phyloP scores from a whole-genome alignment of 2,797 vertebrate genomes.

The Syndactyla subalaris region DNA sequence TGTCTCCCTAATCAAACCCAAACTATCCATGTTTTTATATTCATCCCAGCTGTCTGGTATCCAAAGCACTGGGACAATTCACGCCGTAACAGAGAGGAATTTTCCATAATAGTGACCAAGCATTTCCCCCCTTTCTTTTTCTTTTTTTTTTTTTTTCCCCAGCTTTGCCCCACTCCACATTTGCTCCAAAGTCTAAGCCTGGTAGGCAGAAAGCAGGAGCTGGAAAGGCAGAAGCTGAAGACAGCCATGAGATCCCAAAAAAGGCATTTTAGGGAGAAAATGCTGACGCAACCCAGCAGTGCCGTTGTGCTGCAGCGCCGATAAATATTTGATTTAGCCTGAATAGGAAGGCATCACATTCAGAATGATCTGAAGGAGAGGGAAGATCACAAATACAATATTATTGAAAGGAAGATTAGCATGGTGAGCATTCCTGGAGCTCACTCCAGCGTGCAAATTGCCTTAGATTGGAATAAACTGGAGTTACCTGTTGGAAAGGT shows the following conservation, averaged over 20 bases:
- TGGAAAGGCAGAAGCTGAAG: neutral
- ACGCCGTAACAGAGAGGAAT: neutral
- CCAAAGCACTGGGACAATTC: neutral
- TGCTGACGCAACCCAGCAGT: neutral
- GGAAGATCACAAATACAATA: neutral
- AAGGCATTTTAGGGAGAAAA: neutral
- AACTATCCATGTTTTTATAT: neutral
- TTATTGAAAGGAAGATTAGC: neutral
- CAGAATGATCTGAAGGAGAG: neutral
- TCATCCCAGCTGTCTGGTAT: neutral
- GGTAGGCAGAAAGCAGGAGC: neutral
- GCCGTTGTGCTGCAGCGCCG: neutral
- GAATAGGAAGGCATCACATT: neutral
- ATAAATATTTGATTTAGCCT: slow-evolving; percentile 41
- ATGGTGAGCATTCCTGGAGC: neutral
- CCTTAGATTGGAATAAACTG: neutral
- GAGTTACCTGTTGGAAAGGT: neutral
- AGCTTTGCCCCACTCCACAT: neutral
- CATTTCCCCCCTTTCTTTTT: neutral
- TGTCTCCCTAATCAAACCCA: neutral
- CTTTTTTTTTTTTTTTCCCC: no score
- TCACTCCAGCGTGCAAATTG: fast-evolving
- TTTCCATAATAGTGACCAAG: neutral
- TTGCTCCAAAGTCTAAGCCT: neutral
- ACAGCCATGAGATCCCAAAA: neutral